Evolutionary conservation across 1,140 invertebrate genomes (phyloP).

Genomic region (Aphis craccivora): DNA sequence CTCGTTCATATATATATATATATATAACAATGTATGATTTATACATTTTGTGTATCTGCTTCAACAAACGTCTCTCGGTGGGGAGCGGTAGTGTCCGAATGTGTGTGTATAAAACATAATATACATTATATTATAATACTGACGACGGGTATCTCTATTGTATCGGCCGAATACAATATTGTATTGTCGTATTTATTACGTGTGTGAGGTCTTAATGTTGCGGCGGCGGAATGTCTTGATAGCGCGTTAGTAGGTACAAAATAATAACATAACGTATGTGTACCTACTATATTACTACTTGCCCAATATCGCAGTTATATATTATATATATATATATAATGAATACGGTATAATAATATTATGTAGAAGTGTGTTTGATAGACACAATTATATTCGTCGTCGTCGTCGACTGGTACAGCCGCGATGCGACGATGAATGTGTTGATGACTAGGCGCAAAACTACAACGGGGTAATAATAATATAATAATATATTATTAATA

Average conservation of each 20-base stretch:
- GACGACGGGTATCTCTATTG: not conserved
- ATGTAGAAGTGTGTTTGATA: not conserved
- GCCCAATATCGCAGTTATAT: not conserved
- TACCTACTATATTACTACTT: not conserved
- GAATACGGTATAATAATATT: not conserved
- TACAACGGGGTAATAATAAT: constrained; percentile 10
- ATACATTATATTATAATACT: not conserved
- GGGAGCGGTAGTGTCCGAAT: not conserved
- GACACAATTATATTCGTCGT: not conserved
- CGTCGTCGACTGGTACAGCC: not conserved
- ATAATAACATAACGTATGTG: not conserved
- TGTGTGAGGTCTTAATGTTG: constrained; percentile 46
- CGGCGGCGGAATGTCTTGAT: constrained; percentile 14
- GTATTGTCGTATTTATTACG: constrained; percentile 25
- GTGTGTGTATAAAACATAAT: not conserved
- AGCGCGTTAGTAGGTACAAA: not conserved
- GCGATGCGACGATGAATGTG: not conserved
- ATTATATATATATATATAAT: too few relatives aligned
- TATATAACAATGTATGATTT: too few relatives aligned
- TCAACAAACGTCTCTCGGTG: not conserved
- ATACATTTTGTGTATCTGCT: not conserved
- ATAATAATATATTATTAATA: not conserved
- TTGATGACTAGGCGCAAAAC: constrained; percentile 38
- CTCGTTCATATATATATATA: too few relatives aligned
- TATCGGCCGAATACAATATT: not conserved